These are phyloP conservation scores for Astreopora myriophthalma DNA, from an alignment of 64 coral and sea anemone genomes.

Conservation along the genomic window DNA sequence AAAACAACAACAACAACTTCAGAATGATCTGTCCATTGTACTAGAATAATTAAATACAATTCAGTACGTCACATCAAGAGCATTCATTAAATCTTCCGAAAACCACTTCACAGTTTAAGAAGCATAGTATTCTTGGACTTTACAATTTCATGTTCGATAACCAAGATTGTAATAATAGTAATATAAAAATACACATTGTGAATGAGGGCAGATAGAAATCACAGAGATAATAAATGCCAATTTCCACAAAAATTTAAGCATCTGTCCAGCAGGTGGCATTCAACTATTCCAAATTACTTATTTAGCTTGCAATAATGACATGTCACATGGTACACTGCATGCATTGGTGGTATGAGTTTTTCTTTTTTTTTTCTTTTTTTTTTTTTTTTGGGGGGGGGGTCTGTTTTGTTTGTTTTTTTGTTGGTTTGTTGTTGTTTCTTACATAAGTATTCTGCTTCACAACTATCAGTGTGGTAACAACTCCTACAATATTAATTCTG, in stretches of 20 bases:
- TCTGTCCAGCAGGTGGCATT: slow-evolving; percentile 23
- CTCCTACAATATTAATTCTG: too few species aligned
- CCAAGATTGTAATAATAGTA: background rate
- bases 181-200: background rate
- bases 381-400: too few species aligned
- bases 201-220: background rate
- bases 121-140: background rate
- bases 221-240: background rate
- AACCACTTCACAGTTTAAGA: background rate
- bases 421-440: too few species aligned
- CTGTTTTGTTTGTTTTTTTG: too few species aligned
- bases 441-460: too few species aligned
- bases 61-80: too few species aligned
- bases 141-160: background rate
- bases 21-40: too few species aligned
- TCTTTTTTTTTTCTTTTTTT: background rate
- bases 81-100: too few species aligned
- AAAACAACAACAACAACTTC: too few species aligned
- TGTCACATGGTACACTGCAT: background rate
- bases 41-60: too few species aligned
- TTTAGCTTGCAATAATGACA: background rate
- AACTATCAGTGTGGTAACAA: too few species aligned
- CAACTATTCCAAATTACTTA: background rate
- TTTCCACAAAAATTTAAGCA: background rate
- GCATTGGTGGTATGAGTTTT: background rate